phyloP scores from a whole-genome alignment of 2,113 vertebrate genomes.

The Clarias batrachus region DNA sequence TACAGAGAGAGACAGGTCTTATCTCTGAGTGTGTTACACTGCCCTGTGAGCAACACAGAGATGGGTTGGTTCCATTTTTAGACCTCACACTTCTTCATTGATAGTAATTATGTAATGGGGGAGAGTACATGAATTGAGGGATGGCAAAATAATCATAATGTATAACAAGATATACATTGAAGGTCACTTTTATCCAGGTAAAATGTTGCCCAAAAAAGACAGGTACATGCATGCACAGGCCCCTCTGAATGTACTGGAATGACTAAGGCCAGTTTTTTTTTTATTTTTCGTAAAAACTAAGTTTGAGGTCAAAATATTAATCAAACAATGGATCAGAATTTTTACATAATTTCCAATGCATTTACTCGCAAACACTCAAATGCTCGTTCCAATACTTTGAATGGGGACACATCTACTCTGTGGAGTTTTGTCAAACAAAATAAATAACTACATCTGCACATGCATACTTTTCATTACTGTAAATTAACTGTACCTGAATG shows the following conservation, averaged over 20 bases:
- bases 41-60: background rate
- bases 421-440: background rate
- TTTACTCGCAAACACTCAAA: too few relatives aligned
- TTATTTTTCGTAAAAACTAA: background rate
- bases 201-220: background rate
- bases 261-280: background rate
- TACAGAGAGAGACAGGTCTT: background rate
- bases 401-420: background rate
- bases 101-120: background rate
- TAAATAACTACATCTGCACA: background rate
- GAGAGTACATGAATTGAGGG: background rate
- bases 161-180: background rate
- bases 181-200: background rate
- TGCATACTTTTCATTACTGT: background rate
- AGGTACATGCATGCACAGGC: background rate
- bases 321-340: background rate
- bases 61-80: background rate
- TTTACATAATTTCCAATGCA: too few relatives aligned
- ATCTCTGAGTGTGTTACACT: background rate
- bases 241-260: background rate
- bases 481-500: slow-evolving; percentile 81
- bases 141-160: background rate
- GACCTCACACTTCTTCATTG: background rate
- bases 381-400: background rate
- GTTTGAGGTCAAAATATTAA: background rate